A percentile compares a stretch with the other conserved stretches of the same genome.
Evolutionary conservation across 1,140 invertebrate species (phyloP).

Genomic region (Caerostris extrusa): DNA sequence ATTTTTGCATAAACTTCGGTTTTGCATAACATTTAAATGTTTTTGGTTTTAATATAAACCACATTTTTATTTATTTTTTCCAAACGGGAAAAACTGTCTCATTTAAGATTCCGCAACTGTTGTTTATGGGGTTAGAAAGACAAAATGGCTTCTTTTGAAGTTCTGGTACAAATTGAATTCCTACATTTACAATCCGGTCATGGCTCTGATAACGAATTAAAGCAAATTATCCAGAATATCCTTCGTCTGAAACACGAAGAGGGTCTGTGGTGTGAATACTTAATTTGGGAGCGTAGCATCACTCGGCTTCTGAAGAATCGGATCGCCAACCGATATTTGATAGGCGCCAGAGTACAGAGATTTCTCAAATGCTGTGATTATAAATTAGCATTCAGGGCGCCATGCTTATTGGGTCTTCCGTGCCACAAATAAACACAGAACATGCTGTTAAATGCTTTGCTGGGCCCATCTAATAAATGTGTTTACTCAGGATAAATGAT

Average conservation of each 20-base stretch:
- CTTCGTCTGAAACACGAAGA: neutral
- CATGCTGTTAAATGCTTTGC: neutral
- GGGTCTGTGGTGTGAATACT: slow-evolving; percentile 13
- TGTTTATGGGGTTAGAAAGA: neutral
- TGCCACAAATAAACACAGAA: neutral
- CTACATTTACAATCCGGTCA: slow-evolving; percentile 35
- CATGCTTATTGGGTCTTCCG: neutral
- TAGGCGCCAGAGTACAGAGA: neutral
- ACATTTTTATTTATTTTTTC: neutral
- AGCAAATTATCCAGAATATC: slow-evolving; percentile 56
- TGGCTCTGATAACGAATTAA: slow-evolving; percentile 29
- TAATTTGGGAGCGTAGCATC: neutral
- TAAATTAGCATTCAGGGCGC: neutral
- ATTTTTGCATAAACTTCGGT: no score
- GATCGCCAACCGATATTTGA: neutral
- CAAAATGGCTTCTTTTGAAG: neutral
- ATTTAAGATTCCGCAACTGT: neutral
- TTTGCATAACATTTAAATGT: no score
- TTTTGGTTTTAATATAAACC: no score
- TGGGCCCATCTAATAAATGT: neutral
- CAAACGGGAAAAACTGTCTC: neutral
- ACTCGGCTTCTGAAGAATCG: neutral
- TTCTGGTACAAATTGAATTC: neutral
- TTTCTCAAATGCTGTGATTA: neutral
- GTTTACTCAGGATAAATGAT: neutral